phyloP scores from a whole-genome alignment of 2,888 invertebrate genomes.

The Ormyrus labotus region DNA sequence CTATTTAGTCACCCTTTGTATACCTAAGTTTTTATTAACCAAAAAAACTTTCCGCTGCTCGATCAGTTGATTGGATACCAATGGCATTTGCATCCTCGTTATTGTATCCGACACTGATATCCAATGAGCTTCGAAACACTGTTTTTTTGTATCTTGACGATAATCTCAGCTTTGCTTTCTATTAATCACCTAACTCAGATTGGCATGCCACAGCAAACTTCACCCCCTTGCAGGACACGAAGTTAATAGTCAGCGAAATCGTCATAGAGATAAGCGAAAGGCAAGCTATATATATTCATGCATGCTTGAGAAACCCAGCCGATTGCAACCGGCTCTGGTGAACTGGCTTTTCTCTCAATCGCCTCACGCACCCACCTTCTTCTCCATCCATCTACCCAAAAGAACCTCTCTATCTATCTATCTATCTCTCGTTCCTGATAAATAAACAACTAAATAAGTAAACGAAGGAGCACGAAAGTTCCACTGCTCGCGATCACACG shows the following conservation, averaged over 20 bases:
- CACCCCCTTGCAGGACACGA: slow-evolving; percentile 61
- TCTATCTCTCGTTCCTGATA: background rate
- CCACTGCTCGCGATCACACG: too few relatives aligned
- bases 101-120: slow-evolving; percentile 10
- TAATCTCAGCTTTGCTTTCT: slow-evolving; percentile 41
- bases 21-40: background rate
- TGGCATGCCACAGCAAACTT: slow-evolving; percentile 74
- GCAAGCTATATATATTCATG: slow-evolving; percentile 20
- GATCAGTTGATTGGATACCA: slow-evolving; percentile 34
- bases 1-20: slow-evolving; percentile 35
- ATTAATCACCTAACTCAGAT: slow-evolving; percentile 23
- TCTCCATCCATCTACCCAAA: background rate
- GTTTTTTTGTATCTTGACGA: slow-evolving; percentile 28
- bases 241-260: slow-evolving; percentile 3
- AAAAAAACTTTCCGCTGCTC: background rate
- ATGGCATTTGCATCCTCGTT: background rate
- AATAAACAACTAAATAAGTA: background rate
- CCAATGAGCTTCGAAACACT: slow-evolving; percentile 56
- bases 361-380: background rate
- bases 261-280: background rate
- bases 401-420: slow-evolving; percentile 2
- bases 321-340: slow-evolving; percentile 20
- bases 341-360: slow-evolving; percentile 24
- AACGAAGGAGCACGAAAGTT: too few relatives aligned
- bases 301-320: slow-evolving; percentile 30